A percentile compares a stretch with the other conserved stretches of the same genome.
phyloP scores from a whole-genome alignment of 2,113 vertebrate species.

The Prochilodus magdalenae region DNA sequence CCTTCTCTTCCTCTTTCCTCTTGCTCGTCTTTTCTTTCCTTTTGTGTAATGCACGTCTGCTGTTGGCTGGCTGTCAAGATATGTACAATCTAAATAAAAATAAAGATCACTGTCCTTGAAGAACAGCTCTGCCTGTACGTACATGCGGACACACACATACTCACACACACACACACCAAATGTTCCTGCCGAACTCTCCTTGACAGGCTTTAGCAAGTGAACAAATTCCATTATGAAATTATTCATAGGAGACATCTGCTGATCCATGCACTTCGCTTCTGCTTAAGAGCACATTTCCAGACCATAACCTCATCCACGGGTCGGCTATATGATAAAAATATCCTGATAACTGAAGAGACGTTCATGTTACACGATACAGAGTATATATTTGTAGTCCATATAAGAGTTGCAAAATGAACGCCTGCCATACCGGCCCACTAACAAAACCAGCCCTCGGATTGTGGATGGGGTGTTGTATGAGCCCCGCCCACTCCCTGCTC shows the following conservation, averaged over 20 bases:
- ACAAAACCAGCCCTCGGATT: too few species aligned
- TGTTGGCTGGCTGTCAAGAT: conserved; percentile 10
- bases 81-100: conserved; percentile 22
- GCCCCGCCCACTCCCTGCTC: too few species aligned
- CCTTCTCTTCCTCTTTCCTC: not conserved
- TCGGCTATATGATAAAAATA: not conserved
- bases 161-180: not conserved
- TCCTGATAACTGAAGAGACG: not conserved
- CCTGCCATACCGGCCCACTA: too few species aligned
- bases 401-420: too few species aligned
- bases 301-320: not conserved
- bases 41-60: not conserved
- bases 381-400: too few species aligned
- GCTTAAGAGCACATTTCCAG: not conserved
- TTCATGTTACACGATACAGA: not conserved
- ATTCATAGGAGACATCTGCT: conserved; percentile 20
- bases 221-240: conserved; percentile 45
- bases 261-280: not conserved
- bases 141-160: not conserved
- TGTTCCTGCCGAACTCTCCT: conserved; percentile 26
- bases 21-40: not conserved
- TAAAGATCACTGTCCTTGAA: conserved; percentile 18
- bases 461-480: too few species aligned
- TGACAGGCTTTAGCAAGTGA: conserved; percentile 26
- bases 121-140: not conserved